Conservation (phyloP, 2,888 invertebrate genomes). For the Cheilosia impressa region DNA sequence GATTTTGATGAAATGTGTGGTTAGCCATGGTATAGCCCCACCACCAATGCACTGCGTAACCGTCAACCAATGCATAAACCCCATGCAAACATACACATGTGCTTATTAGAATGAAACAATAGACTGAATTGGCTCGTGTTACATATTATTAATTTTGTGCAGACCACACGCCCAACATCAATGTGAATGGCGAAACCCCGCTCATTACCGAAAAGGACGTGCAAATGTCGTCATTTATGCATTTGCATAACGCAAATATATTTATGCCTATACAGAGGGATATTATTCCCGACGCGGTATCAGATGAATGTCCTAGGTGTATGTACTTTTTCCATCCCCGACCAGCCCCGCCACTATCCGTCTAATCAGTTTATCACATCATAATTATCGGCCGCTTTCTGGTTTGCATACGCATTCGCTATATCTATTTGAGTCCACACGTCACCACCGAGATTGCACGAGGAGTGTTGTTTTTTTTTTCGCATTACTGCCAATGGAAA, state of each 20-base stretch:
- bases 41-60: constrained; percentile 34
- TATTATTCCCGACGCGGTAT: not conserved
- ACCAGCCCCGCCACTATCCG: constrained; percentile 31
- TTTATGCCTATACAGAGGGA: not conserved
- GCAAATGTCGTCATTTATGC: constrained; percentile 23
- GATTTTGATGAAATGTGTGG: constrained; percentile 64
- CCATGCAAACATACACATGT: constrained; percentile 21
- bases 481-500: constrained; percentile 35
- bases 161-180: constrained; percentile 36
- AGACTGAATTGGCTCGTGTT: constrained; percentile 17
- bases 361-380: constrained; percentile 72
- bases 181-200: constrained; percentile 20
- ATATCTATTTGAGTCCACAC: constrained; percentile 58
- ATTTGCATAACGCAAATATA: constrained; percentile 56
- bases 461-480: not conserved
- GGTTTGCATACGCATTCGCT: constrained; percentile 47
- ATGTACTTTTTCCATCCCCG: constrained; percentile 30
- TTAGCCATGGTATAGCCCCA: constrained; percentile 40
- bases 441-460: constrained; percentile 29
- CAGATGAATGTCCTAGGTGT: not conserved
- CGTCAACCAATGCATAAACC: constrained; percentile 57
- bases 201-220: constrained; percentile 23
- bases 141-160: constrained; percentile 60
- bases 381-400: constrained; percentile 68
- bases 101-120: constrained; percentile 48